These are phyloP conservation scores for Taurulus bubalis DNA, from an alignment of 2,113 vertebrate species.

Conservation along the genomic window DNA sequence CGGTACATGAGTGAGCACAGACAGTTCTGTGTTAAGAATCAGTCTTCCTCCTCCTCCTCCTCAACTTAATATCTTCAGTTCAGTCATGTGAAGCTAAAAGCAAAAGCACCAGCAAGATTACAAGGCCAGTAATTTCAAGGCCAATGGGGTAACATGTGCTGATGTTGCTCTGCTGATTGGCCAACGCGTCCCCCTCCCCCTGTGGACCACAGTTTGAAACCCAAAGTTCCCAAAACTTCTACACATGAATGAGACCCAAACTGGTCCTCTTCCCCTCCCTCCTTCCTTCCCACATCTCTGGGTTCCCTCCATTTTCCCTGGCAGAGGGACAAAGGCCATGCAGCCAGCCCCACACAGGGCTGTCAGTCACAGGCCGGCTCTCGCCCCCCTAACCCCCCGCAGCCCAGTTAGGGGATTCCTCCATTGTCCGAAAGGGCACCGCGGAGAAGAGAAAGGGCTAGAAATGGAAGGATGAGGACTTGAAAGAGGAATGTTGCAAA, in stretches of 20 bases:
- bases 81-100: slow-evolving; percentile 13
- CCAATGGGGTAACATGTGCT: slow-evolving; percentile 8
- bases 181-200: not conserved
- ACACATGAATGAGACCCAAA: slow-evolving; percentile 62
- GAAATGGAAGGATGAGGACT: slow-evolving; percentile 58
- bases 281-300: slow-evolving; percentile 56
- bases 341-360: slow-evolving; percentile 70
- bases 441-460: slow-evolving; percentile 31
- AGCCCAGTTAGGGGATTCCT: slow-evolving; percentile 61
- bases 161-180: slow-evolving; percentile 8
- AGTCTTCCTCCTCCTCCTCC: not conserved
- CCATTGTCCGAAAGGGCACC: slow-evolving; percentile 74
- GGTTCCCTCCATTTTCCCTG: slow-evolving; percentile 74
- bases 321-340: slow-evolving; percentile 74
- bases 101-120: slow-evolving; percentile 5
- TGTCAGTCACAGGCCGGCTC: slow-evolving; percentile 71
- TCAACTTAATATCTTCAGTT: not conserved
- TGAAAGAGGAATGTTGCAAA: slow-evolving; percentile 57
- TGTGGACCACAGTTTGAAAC: slow-evolving; percentile 16
- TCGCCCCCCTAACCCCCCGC: slow-evolving; percentile 26
- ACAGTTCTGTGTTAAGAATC: not conserved
- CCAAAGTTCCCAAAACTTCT: slow-evolving; percentile 49
- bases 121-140: slow-evolving; percentile 14
- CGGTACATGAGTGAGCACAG: slow-evolving; percentile 4
- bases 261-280: slow-evolving; percentile 52